These are phyloP conservation scores for Diorhabda sublineata DNA, from an alignment of 1,140 invertebrate species.

Conservation along the genomic window DNA sequence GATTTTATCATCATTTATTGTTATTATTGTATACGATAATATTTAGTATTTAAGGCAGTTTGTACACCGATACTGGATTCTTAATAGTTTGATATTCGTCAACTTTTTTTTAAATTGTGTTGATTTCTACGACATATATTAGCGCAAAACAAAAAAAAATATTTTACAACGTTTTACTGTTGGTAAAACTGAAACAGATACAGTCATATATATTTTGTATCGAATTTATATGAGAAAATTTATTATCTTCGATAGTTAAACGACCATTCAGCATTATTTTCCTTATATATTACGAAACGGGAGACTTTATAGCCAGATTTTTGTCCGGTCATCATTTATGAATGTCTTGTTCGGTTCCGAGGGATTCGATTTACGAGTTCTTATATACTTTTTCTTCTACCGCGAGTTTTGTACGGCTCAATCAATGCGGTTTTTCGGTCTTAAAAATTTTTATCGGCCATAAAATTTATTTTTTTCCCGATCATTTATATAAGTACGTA, in stretches of 20 bases:
- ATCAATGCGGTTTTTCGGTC: background rate
- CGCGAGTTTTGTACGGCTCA: background rate
- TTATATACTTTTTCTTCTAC: background rate
- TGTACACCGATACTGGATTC: no score
- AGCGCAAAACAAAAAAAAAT: background rate
- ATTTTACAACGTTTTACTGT: constrained; percentile 13
- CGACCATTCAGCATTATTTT: constrained; percentile 34
- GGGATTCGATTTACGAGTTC: background rate
- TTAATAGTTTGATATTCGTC: no score
- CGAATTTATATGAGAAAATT: constrained; percentile 28
- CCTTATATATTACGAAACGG: constrained; percentile 20
- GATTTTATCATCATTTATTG: no score
- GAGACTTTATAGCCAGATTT: constrained; percentile 26
- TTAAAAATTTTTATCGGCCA: background rate
- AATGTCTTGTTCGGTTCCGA: constrained; percentile 26
- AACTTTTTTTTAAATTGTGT: no score
- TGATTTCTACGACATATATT: background rate
- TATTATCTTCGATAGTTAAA: constrained; percentile 27
- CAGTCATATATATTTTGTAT: constrained; percentile 24
- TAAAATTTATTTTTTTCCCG: background rate
- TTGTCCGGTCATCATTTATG: constrained; percentile 29
- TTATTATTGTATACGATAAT: no score
- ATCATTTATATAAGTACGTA: no score
- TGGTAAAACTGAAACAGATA: constrained; percentile 10
- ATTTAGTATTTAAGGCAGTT: no score